A percentile compares a stretch with the other conserved stretches of the same genome.
Conservation (phyloP, 1,140 invertebrate genomes). For the Lethocerus indicus region DNA sequence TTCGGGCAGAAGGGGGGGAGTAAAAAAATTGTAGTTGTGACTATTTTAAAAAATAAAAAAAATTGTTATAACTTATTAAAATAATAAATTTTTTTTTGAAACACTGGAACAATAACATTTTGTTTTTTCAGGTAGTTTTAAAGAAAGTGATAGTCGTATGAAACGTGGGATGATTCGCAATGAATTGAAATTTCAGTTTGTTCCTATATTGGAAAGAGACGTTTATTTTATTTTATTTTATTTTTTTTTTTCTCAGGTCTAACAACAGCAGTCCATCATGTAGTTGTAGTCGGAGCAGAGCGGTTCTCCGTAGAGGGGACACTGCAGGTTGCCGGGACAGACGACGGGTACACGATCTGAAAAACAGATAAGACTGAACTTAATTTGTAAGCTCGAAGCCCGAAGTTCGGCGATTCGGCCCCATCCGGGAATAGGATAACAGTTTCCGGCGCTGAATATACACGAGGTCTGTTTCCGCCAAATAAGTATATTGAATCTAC, state of each 20-base stretch:
- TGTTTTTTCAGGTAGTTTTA: neutral
- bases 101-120: neutral
- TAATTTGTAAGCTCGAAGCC: no score
- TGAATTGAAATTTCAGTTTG: neutral
- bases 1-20: no score
- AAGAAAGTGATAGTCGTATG: neutral
- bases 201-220: neutral
- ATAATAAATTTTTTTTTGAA: neutral
- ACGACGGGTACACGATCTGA: constrained; percentile 5
- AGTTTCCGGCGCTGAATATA: no score
- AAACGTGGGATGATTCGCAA: neutral
- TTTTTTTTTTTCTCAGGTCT: neutral
- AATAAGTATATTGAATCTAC: no score
- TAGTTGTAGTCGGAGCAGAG: constrained; percentile 16
- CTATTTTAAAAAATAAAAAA: no score
- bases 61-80: neutral
- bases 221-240: neutral
- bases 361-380: no score
- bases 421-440: no score
- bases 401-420: no score
- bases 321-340: constrained; percentile 15
- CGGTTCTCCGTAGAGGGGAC: constrained; percentile 15
- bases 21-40: no score
- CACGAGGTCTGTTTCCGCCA: no score
- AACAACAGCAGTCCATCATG: constrained; percentile 18